Evolutionary conservation across 1,140 invertebrate genomes (phyloP).

Genomic region (Heliconius hewitsoni): DNA sequence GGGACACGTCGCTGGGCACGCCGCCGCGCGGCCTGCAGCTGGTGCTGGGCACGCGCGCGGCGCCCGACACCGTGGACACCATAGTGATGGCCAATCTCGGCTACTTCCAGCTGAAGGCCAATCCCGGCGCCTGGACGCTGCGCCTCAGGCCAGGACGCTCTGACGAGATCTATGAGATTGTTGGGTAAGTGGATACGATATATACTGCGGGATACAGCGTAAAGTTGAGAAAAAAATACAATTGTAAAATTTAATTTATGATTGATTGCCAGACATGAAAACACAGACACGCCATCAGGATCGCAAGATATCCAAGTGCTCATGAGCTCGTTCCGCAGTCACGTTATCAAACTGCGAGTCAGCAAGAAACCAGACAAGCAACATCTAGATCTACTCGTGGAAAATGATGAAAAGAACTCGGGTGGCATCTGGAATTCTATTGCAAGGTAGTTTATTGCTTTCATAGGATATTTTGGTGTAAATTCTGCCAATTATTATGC

Average conservation of each 20-base stretch:
- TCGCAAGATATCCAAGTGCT: constrained; percentile 90
- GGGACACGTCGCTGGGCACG: constrained; percentile 94
- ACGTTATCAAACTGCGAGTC: constrained; percentile 95
- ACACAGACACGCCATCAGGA: constrained; percentile 86
- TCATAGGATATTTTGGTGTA: neutral
- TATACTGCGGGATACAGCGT: neutral
- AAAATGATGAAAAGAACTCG: constrained; percentile 85
- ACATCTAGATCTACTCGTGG: constrained; percentile 91
- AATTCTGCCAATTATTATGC: neutral
- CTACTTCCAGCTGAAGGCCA: constrained; percentile 98
- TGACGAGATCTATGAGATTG: constrained; percentile 95
- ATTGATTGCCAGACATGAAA: constrained; percentile 84
- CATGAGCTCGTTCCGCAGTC: constrained; percentile 93
- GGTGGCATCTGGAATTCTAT: constrained; percentile 96
- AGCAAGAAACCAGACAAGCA: constrained; percentile 94
- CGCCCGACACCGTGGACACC: constrained; percentile 93
- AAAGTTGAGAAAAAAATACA: no score
- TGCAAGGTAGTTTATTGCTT: constrained; percentile 85
- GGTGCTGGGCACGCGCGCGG: constrained; percentile 91
- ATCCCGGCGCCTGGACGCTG: constrained; percentile 97
- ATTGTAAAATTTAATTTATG: neutral
- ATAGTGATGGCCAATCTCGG: constrained; percentile 99
- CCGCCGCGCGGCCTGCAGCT: constrained; percentile 98
- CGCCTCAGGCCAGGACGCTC: constrained; percentile 94
- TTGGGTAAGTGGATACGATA: constrained; percentile 78